These are phyloP conservation scores for Pseudoatta argentina DNA, from an alignment of 1,140 invertebrate genomes.

Conservation along the genomic window DNA sequence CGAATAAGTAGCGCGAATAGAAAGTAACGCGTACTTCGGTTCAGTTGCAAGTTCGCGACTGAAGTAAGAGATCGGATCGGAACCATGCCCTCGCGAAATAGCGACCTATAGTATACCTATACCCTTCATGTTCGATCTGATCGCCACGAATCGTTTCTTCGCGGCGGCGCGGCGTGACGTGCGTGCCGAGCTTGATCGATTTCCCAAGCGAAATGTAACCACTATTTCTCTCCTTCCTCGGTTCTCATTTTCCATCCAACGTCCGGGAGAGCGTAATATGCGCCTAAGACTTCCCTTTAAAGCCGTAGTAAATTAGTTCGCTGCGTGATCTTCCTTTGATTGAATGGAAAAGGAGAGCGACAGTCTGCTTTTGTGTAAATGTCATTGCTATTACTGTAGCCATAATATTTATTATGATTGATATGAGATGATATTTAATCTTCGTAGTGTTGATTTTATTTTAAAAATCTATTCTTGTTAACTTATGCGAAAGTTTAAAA, in stretches of 20 bases:
- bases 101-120: constrained; percentile 16
- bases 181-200: constrained; percentile 57
- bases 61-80: constrained; percentile 47
- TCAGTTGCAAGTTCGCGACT: constrained; percentile 40
- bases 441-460: background rate
- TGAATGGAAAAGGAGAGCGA: background rate
- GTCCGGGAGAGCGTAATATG: constrained; percentile 41
- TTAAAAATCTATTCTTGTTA: constrained; percentile 7
- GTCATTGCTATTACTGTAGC: background rate
- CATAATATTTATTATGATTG: constrained; percentile 4
- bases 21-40: background rate
- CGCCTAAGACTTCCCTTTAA: constrained; percentile 46
- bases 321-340: constrained; percentile 25
- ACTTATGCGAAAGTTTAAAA: background rate
- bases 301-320: constrained; percentile 60
- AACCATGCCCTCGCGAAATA: constrained; percentile 36
- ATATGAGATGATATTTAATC: background rate
- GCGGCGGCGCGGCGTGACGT: background rate
- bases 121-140: constrained; percentile 42
- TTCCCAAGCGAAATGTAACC: constrained; percentile 20
- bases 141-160: constrained; percentile 53
- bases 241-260: background rate
- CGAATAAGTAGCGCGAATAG: constrained; percentile 37
- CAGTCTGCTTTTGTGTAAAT: background rate
- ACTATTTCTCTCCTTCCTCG: constrained; percentile 16